Conservation (phyloP, 1,140 invertebrate species). For the Hirudo medicinalis region DNA sequence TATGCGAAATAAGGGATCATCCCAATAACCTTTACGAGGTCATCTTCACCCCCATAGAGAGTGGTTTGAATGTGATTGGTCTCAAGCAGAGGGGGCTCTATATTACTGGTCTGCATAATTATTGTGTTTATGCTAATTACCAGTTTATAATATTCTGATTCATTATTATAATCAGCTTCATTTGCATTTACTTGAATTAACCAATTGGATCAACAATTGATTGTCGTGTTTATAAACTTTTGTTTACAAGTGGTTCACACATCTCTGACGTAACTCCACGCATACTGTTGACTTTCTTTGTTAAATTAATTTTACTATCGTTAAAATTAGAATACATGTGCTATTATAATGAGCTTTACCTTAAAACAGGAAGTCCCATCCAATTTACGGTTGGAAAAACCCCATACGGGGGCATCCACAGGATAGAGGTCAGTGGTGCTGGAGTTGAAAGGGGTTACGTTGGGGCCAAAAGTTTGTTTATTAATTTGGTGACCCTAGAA, state of each 20-base stretch:
- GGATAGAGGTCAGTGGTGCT: slow-evolving; percentile 73
- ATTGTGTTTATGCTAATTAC: background rate
- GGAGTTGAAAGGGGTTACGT: slow-evolving; percentile 74
- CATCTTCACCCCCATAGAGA: slow-evolving; percentile 83
- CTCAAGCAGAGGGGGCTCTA: slow-evolving; percentile 90
- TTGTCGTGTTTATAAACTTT: no score
- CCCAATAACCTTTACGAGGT: slow-evolving; percentile 87
- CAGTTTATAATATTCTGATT: background rate
- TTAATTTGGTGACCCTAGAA: background rate
- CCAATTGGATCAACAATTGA: no score
- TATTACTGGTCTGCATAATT: slow-evolving; percentile 58
- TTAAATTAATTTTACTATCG: no score
- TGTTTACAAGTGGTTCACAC: no score
- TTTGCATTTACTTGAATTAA: no score
- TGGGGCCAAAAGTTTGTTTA: slow-evolving; percentile 51
- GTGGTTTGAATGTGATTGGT: slow-evolving; percentile 85
- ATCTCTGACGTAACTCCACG: no score
- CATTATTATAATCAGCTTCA: background rate
- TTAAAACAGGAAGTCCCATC: slow-evolving; percentile 44
- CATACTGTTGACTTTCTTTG: no score
- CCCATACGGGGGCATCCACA: slow-evolving; percentile 59
- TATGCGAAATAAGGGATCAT: slow-evolving; percentile 52
- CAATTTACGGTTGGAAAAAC: slow-evolving; percentile 55
- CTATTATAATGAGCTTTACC: background rate
- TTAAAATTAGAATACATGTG: background rate